Evolutionary conservation across 2,797 vertebrate species (phyloP).

Genomic region (Leptoclinus maculatus): DNA sequence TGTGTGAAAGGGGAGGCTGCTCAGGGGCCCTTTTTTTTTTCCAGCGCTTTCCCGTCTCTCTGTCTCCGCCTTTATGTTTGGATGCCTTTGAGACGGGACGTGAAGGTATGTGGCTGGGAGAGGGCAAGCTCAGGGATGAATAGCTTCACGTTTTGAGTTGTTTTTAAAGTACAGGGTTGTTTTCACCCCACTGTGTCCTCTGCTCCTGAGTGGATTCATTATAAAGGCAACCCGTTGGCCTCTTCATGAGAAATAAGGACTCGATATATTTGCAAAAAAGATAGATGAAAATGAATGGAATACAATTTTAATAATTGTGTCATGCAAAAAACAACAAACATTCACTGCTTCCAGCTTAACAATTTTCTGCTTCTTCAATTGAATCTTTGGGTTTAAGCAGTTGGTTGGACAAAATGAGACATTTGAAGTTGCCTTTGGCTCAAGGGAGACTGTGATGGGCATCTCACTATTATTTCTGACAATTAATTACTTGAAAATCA

Average conservation of each 20-base stretch:
- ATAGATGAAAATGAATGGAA: not conserved
- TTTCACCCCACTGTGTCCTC: conserved; percentile 42
- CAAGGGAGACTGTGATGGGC: not conserved
- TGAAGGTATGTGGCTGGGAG: conserved; percentile 63
- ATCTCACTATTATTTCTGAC: not conserved
- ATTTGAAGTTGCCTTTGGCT: not conserved
- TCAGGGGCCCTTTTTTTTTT: conserved; percentile 48
- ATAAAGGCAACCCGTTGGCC: conserved; percentile 9
- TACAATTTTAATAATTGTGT: not conserved
- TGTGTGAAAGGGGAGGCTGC: conserved; percentile 55
- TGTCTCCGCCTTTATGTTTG: conserved; percentile 63
- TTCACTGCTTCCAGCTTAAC: not conserved
- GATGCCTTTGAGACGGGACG: conserved; percentile 70
- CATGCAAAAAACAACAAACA: not conserved
- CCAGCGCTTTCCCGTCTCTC: conserved; percentile 44
- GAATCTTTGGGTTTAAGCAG: not conserved
- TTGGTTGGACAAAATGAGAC: not conserved
- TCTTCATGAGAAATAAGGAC: not conserved
- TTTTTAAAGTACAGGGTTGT: conserved; percentile 55
- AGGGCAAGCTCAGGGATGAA: conserved; percentile 52
- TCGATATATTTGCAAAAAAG: not conserved
- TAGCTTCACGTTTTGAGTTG: conserved; percentile 49
- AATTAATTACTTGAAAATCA: not conserved
- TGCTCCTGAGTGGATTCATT: conserved; percentile 31
- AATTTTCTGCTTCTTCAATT: not conserved